Percentiles rank a stretch among this genome's conserved stretches.
These are phyloP conservation scores for Hydrozoanthus tunicans DNA, from an alignment of 64 coral and sea anemone genomes.

Conservation along the genomic window DNA sequence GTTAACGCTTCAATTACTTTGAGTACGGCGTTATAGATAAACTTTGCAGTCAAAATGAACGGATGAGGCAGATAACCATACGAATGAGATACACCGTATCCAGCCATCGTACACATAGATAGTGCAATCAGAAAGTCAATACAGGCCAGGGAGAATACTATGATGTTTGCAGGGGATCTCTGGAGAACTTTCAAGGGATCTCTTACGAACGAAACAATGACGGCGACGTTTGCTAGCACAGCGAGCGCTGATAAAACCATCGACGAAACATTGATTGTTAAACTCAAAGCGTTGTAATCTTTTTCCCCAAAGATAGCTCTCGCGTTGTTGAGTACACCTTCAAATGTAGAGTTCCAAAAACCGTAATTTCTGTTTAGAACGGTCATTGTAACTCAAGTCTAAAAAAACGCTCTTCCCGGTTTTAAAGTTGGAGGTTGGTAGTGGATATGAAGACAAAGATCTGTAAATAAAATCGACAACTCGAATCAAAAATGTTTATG, in stretches of 20 bases:
- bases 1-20: slow-evolving; percentile 4
- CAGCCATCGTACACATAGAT: background rate
- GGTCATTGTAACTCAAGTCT: background rate
- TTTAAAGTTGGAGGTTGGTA: background rate
- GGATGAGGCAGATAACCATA: slow-evolving; percentile 1
- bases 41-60: background rate
- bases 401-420: background rate
- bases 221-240: background rate
- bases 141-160: slow-evolving; percentile 34
- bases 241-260: background rate
- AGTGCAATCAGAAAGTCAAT: background rate
- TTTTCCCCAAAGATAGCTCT: background rate
- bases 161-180: background rate
- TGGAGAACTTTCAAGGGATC: slow-evolving; percentile 21
- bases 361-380: background rate
- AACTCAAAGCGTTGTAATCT: background rate
- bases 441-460: too few species aligned
- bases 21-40: background rate
- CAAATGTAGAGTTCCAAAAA: slow-evolving; percentile 2
- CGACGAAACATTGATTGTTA: background rate
- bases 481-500: too few species aligned
- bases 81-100: background rate
- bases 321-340: background rate
- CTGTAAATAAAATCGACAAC: too few species aligned
- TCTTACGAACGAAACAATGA: background rate